phyloP scores from a whole-genome alignment of 92 coral and sea anemone species.

The Paragorgia papillata region DNA sequence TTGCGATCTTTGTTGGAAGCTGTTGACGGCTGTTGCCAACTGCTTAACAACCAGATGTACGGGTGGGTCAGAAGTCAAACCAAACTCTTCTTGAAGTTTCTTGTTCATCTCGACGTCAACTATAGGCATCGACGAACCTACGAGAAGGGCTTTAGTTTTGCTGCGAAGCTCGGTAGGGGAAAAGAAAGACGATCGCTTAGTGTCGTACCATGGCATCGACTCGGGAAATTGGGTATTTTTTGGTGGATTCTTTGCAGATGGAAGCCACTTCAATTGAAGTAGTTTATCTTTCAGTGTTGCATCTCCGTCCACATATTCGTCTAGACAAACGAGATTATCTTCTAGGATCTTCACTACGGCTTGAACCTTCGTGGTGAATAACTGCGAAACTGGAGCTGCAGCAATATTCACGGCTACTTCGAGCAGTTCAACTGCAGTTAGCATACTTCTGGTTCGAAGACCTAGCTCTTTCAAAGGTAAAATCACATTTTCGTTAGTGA shows the following conservation, averaged over 20 bases:
- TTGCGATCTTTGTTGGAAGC: too few species aligned
- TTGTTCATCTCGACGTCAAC: constrained; percentile 58
- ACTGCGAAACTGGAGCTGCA: constrained; percentile 10
- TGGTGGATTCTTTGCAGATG: constrained; percentile 54
- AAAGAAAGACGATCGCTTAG: constrained; percentile 40
- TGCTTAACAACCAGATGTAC: constrained; percentile 51
- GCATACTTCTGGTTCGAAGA: constrained; percentile 43
- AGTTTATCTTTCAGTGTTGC: constrained; percentile 59
- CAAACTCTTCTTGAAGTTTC: constrained; percentile 64
- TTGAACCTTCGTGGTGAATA: constrained; percentile 21
- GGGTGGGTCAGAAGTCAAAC: constrained; percentile 61
- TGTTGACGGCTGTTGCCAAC: constrained; percentile 52
- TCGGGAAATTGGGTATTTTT: constrained; percentile 52
- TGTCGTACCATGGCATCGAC: constrained; percentile 69
- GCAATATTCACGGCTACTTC: constrained; percentile 15
- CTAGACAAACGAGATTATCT: constrained; percentile 36
- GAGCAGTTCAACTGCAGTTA: constrained; percentile 36
- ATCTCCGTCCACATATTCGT: constrained; percentile 2
- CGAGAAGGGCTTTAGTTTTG: constrained; percentile 51
- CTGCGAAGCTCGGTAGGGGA: constrained; percentile 60
- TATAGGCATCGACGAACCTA: constrained; percentile 74
- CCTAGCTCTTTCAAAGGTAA: constrained; percentile 57
- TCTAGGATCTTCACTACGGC: constrained; percentile 65
- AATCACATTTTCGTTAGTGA: constrained; percentile 45
- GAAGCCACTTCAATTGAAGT: constrained; percentile 61